phyloP scores from a whole-genome alignment of 1,140 invertebrate species.

The Pogonus chalceus region DNA sequence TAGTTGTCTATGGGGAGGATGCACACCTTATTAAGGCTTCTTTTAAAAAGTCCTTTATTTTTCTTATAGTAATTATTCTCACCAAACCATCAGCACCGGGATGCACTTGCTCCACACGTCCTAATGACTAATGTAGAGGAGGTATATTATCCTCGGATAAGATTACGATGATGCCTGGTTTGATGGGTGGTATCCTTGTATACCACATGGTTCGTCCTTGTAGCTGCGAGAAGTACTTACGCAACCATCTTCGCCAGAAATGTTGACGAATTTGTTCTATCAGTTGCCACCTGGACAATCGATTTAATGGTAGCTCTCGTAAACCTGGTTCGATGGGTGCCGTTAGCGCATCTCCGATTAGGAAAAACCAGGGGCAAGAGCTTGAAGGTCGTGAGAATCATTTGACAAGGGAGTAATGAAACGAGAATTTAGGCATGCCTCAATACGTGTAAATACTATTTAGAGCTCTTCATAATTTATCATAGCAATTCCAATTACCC shows the following conservation, averaged over 20 bases:
- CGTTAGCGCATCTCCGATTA: conserved; percentile 25
- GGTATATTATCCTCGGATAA: conserved; percentile 20
- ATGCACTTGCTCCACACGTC: conserved; percentile 30
- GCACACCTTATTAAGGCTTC: conserved; percentile 9
- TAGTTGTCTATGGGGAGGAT: conserved; percentile 8
- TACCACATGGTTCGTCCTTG: conserved; percentile 9
- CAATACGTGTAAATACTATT: conserved; percentile 22
- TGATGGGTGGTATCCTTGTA: not conserved
- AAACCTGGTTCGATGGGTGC: conserved; percentile 17
- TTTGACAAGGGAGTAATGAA: conserved; percentile 23
- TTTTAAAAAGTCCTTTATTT: not conserved
- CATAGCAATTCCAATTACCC: conserved; percentile 18
- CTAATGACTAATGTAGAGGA: conserved; percentile 22
- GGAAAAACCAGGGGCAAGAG: conserved; percentile 31
- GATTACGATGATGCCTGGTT: conserved; percentile 18
- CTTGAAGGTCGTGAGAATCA: conserved; percentile 20
- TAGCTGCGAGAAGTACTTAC: conserved; percentile 15
- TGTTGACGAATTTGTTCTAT: conserved; percentile 14
- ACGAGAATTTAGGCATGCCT: conserved; percentile 26
- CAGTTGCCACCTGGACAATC: conserved; percentile 9
- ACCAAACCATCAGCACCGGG: conserved; percentile 14
- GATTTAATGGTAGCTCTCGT: not conserved
- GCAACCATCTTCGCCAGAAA: conserved; percentile 18
- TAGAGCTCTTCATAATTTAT: conserved; percentile 18
- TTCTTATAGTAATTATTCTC: conserved; percentile 4